These are phyloP conservation scores for Leucoraja ocellata DNA, from an alignment of 2,797 vertebrate species.

Conservation along the genomic window DNA sequence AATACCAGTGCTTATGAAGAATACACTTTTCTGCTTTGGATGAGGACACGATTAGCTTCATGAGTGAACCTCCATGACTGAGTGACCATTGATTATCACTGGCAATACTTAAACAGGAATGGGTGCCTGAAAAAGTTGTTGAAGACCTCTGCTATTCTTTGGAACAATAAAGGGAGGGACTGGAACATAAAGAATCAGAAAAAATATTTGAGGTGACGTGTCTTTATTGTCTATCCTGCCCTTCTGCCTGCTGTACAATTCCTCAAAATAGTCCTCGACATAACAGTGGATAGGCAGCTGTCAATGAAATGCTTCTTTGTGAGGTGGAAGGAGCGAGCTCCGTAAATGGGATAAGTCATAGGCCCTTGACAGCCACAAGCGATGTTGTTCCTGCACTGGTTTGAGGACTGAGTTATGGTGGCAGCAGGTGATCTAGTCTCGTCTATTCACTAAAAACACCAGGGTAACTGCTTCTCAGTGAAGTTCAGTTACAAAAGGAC, in stretches of 20 bases:
- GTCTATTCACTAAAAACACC: background rate
- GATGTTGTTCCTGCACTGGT: background rate
- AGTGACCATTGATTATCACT: background rate
- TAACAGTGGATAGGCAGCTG: background rate
- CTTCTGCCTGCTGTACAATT: background rate
- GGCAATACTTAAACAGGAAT: background rate
- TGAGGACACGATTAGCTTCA: background rate
- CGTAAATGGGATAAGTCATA: background rate
- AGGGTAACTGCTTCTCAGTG: background rate
- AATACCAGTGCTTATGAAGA: background rate
- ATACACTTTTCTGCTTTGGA: background rate
- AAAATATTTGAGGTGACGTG: background rate
- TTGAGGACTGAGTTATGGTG: background rate
- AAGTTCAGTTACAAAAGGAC: background rate
- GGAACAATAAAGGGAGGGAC: background rate
- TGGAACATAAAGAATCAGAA: background rate
- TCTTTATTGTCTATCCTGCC: background rate
- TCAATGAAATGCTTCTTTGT: background rate
- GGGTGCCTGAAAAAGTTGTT: background rate
- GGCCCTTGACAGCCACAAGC: background rate
- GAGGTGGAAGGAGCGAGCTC: background rate
- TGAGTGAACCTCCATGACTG: background rate
- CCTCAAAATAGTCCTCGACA: background rate
- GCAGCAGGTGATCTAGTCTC: background rate
- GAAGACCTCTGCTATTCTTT: background rate